Percentiles rank a stretch among this genome's conserved stretches.
Evolutionary conservation across 1,140 invertebrate genomes (phyloP).

Genomic region (Conus ventricosus): DNA sequence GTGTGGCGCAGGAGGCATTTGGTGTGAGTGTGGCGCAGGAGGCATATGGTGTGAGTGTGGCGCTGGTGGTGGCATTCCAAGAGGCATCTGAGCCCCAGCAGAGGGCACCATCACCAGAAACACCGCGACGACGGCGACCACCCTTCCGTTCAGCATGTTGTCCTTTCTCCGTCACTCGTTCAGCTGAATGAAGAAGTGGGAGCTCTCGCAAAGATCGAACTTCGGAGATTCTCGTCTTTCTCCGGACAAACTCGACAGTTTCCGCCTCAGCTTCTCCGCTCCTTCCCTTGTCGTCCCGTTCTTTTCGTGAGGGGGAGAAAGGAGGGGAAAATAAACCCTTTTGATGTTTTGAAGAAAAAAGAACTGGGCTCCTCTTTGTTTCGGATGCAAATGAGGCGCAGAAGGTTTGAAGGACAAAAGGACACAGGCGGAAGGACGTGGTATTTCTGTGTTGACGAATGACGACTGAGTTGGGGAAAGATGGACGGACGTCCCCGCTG

Average conservation of each 20-base stretch:
- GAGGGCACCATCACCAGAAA: background rate
- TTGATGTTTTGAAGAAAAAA: background rate
- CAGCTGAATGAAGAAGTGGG: too few species aligned
- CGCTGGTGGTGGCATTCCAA: background rate
- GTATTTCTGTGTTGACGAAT: background rate
- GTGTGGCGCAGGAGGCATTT: background rate
- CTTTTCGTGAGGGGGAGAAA: background rate
- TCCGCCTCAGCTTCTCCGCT: background rate
- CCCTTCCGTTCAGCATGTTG: background rate
- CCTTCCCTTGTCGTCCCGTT: background rate
- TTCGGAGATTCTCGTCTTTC: background rate
- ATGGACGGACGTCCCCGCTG: background rate
- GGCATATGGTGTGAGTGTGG: background rate
- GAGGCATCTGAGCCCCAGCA: conserved; percentile 2
- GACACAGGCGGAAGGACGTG: background rate
- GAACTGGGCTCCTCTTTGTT: background rate
- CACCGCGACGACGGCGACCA: background rate
- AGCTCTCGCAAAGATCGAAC: background rate
- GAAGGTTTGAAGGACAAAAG: background rate
- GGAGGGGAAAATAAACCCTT: too few species aligned
- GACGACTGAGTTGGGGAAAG: background rate
- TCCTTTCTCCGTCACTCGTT: too few species aligned
- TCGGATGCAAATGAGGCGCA: background rate
- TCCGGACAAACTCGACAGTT: background rate
- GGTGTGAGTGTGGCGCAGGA: background rate